Base-by-base conservation (phyloP, 2,797 vertebrate species). In the Muscicapa striata region DNA sequence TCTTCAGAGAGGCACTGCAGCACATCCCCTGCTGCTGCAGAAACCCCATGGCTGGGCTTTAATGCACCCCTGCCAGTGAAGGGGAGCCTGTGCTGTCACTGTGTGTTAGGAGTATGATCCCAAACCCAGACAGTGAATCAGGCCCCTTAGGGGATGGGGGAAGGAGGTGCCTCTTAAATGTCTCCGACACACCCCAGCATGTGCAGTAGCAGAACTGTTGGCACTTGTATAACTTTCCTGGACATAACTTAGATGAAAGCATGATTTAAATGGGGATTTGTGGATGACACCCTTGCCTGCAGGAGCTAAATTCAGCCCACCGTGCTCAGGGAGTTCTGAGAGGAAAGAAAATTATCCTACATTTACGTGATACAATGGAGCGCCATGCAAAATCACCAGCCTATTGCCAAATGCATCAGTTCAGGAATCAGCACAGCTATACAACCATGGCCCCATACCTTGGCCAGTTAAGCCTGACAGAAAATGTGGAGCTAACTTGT, bases 51-150 rank as follows among this genome's bases (percentile, higher is more conserved):
- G 52, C 32, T 67, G 54, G 52, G 54, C 41, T 89, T 40, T 74
- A 48, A 52, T 1, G 43, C 40, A 38, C 17, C 68, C 27, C 70
- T 0, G 1, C 55, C 64, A 87, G 38, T 0, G 0, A 67, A 82
- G 40, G 17, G 32, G 11, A 90, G 46, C 20, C 36, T 21, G 22
- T 41, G 55, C 40, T 52, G 46, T 45, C 10, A 3, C 17, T 45
- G 51, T 14, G n/a, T 20, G 19, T 63, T 51, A 57, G 29, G 36
- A 55, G 23, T 2, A 23, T 14, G 58, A 62, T 38, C 13, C 48
- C 7, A 6, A 81, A n/a, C 45, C 62, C 27, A n/a, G 63, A 5
- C 59, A 76, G 61, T 27, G 36, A 89, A 45, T 58, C 13, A 5
- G 49, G 14, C 14, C 21, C 59, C 26, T 73, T 27, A 58, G 46